These are phyloP conservation scores for Tretioscincus oriximinensis DNA, from an alignment of 2,113 vertebrate genomes.

Conservation along the genomic window DNA sequence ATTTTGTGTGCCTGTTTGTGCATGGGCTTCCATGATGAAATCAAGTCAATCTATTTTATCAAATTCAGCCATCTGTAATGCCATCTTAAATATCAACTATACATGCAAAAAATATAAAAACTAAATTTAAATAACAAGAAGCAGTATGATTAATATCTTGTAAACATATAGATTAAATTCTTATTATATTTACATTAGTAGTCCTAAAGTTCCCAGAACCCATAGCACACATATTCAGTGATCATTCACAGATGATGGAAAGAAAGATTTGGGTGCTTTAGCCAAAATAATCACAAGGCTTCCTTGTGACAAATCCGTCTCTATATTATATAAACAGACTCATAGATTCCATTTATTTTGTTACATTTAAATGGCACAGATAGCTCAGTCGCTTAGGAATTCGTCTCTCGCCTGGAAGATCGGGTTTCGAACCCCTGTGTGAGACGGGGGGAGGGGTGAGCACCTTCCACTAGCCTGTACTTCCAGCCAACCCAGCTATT, in stretches of 20 bases:
- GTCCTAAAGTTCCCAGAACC: too few relatives aligned
- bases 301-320: slow-evolving; percentile 4
- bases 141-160: neutral
- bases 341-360: slow-evolving; percentile 11
- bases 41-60: neutral
- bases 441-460: too few relatives aligned
- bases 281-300: neutral
- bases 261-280: too few relatives aligned
- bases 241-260: too few relatives aligned
- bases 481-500: too few relatives aligned
- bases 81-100: neutral
- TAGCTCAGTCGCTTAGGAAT: too few relatives aligned
- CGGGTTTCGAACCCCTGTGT: too few relatives aligned
- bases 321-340: slow-evolving; percentile 3
- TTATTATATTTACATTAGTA: neutral
- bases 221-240: too few relatives aligned
- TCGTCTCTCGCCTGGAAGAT: too few relatives aligned
- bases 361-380: too few relatives aligned
- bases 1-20: neutral
- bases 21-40: neutral
- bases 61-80: neutral
- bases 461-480: too few relatives aligned
- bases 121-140: neutral
- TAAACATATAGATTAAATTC: neutral
- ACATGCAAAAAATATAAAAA: neutral